Base-by-base conservation (phyloP, 2,888 invertebrate genomes). In the Sphaerophoria taeniata region DNA sequence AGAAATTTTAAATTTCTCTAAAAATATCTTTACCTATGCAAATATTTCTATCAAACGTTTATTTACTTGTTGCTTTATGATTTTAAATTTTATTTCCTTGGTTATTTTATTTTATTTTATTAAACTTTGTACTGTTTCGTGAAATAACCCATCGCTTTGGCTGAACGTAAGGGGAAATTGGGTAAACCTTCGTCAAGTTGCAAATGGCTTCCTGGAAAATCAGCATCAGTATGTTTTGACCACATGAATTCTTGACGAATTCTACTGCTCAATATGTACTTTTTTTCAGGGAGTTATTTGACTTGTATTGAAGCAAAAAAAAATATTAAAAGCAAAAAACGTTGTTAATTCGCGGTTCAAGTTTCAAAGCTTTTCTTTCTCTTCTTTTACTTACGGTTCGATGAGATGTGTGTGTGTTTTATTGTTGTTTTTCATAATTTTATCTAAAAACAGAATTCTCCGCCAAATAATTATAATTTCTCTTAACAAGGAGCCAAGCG, bases 221-320 rank as follows among this genome's bases (percentile, higher is more conserved):
- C 90, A 91, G 90, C 90, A 90, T 90, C 89, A 87, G 89, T 89
- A 89, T 87, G 87, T 88, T 85, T 87, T 88, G 65, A 85, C 33
- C 89, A 90, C 88, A 89, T 89, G 90, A 90, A 90, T 90, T 76
- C 67, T n/a, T 76, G 34, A 36, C 34, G 36, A 69, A 89, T 89
- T 90, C 90, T 89, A 88, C 90, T 91, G 89, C 31, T 78, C 70
- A 87, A 88, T 87, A 73, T 87, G 87, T 88, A 88, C 70, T 81
- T 80, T 85, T 58, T 58, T 73, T n/a, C n/a, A 51, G 47, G 34
- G 39, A 36, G 24, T 9, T 7, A 12, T 61, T 72, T 4, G 49
- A 6, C 2, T 47, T 45, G 12, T 39, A 53, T 70, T 58, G 53
- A 63, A 70, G 31, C 16, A 14, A 63, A 47, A 69, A 51, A 39